Evolutionary conservation across 1,140 invertebrate species (phyloP), one percentile per base, ranked within the genome.

Genomic region (Pinna nobilis): DNA sequence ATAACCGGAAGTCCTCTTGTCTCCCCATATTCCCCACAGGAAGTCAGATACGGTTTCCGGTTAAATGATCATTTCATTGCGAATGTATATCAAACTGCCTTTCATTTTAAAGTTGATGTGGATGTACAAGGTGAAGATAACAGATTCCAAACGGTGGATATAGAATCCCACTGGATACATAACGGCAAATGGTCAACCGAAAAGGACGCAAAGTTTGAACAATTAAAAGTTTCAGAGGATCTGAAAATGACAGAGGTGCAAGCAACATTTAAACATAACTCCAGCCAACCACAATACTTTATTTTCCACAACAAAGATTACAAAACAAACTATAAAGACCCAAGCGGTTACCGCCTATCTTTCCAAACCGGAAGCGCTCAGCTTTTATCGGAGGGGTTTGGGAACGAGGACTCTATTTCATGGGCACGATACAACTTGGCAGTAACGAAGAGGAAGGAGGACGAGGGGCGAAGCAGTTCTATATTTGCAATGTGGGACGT

Each of bases 71-170:
- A 70, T 13, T 33, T 70, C 3, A 25, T 76, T 9, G 82, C 67
- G 5, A 73, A 68, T 53, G 44, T 85, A 0, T 77, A 79, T 51
- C 75, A 79, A 39, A 72, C 82, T 47, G 33, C 77, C 5, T 79
- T 82, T 55, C 50, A 82, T 69, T 85, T 81, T 51, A 83, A 83
- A 69, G 76, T 80, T 1, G 81, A 83, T 57, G 23, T 83, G 15
- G 83, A 83, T 59, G 57, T 83, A 20, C 32, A 65, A 15, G 77
- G 75, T 13, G 50, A 15, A n/a, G 61, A 50, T 39, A 84, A 84
- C 47, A 61, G 81, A 32, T 78, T 76, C 25, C 59, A 78, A 73
- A 82, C 76, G 2, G 50, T 81, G 13, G 70, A 79, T 33, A 70
- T 82, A 35, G 53, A 67, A 32, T 25, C 59, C n/a, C 59, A 74